Conservation (phyloP, 2,888 invertebrate species). For the Ypsolopha sequella region DNA sequence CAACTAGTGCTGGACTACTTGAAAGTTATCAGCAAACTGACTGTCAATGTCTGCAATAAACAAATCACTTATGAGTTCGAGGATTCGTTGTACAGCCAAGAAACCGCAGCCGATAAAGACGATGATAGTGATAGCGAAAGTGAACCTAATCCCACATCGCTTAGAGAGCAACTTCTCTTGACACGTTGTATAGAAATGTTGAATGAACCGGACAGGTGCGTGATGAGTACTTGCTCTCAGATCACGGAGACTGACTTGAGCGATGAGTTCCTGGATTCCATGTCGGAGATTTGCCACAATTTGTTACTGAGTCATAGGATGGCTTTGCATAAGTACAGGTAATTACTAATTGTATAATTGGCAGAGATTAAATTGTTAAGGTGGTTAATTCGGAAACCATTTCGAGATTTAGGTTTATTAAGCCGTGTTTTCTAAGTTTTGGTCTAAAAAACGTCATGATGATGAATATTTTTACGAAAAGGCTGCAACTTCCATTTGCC, state of each 20-base stretch:
- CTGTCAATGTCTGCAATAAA: conserved; percentile 54
- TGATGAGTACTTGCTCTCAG: conserved; percentile 54
- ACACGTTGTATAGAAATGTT: conserved; percentile 74
- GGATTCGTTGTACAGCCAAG: conserved; percentile 59
- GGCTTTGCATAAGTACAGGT: conserved; percentile 89
- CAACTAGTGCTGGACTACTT: conserved; percentile 50
- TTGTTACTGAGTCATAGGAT: conserved; percentile 84
- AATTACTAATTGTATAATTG: too few species aligned
- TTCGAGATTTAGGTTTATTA: too few species aligned
- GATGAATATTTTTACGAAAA: too few species aligned
- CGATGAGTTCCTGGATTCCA: conserved; percentile 72
- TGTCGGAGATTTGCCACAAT: conserved; percentile 87
- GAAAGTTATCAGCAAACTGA: conserved; percentile 53
- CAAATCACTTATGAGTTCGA: conserved; percentile 53
- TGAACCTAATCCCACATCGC: conserved; percentile 57
- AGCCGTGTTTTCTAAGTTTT: too few species aligned
- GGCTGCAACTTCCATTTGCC: too few species aligned
- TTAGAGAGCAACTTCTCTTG: conserved; percentile 55
- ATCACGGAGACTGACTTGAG: conserved; percentile 62
- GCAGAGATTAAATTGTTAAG: too few species aligned
- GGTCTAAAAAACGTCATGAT: too few species aligned
- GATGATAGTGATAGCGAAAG: conserved; percentile 71
- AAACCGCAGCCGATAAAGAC: conserved; percentile 61
- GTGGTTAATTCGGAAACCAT: too few species aligned
- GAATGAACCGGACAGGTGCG: conserved; percentile 68